phyloP scores from a whole-genome alignment of 1,140 invertebrate genomes.

The Drosophila jambulina region DNA sequence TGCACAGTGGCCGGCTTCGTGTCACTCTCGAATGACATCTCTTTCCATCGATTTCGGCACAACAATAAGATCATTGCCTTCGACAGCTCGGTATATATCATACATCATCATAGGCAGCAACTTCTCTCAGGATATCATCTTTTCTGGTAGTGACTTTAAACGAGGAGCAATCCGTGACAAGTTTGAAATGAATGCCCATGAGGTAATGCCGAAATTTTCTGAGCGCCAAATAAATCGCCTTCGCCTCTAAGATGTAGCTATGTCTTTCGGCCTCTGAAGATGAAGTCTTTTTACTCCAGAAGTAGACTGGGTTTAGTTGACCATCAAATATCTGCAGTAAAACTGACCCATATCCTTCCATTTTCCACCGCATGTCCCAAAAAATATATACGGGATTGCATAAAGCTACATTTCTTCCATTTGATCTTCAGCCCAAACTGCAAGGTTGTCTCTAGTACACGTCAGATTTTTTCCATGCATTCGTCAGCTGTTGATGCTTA shows the following conservation, averaged over 20 bases:
- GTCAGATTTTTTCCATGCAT: neutral
- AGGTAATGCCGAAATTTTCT: neutral
- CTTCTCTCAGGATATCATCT: no score
- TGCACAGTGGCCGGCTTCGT: neutral
- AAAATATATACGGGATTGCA: neutral
- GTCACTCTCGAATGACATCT: no score
- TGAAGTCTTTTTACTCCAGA: neutral
- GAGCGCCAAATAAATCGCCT: neutral
- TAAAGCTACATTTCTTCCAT: no score
- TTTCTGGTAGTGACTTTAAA: neutral
- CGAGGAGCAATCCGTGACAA: neutral
- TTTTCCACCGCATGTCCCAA: neutral
- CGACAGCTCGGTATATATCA: no score
- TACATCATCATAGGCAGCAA: no score
- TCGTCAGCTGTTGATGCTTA: no score
- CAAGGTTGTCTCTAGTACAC: neutral
- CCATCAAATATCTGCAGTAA: neutral
- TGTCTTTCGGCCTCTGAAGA: neutral
- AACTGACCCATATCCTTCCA: neutral
- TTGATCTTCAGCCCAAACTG: no score
- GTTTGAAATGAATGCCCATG: constrained; percentile 1
- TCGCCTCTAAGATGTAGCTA: neutral
- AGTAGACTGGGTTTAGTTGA: neutral
- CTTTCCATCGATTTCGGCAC: no score
- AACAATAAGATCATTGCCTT: no score